Conservation (phyloP, 1,140 invertebrate genomes). For the Drosophila insularis region DNA sequence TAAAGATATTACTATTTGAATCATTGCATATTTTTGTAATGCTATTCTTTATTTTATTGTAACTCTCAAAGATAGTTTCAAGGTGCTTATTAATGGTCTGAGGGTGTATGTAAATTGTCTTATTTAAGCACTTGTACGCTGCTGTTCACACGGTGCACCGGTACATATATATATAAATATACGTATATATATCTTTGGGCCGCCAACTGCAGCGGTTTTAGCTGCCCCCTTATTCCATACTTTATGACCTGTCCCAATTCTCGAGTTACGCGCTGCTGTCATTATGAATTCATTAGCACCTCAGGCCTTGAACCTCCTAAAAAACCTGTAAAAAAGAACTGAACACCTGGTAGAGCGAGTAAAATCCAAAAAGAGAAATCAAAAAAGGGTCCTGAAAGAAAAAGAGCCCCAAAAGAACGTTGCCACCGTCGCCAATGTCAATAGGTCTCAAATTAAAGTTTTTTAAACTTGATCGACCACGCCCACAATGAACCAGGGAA, state of each 20-base stretch:
- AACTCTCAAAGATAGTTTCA: too few species aligned
- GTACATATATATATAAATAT: constrained; percentile 10
- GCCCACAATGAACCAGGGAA: too few species aligned
- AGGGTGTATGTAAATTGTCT: too few species aligned
- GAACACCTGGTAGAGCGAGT: constrained; percentile 12
- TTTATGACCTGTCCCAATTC: constrained; percentile 64
- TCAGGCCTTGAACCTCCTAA: constrained; percentile 39
- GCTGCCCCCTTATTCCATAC: constrained; percentile 44
- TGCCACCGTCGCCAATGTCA: constrained; percentile 50
- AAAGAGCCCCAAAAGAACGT: constrained; percentile 29
- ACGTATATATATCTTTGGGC: constrained; percentile 10
- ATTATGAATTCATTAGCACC: constrained; percentile 72
- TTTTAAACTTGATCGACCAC: constrained; percentile 11
- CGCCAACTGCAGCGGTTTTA: neutral
- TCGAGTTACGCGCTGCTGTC: constrained; percentile 36
- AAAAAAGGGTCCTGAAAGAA: neutral
- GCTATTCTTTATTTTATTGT: too few species aligned
- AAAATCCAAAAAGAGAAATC: constrained; percentile 5
- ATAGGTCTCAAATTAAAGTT: constrained; percentile 57
- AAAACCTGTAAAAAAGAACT: constrained; percentile 5
- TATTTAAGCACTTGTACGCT: too few species aligned
- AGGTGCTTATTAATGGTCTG: too few species aligned
- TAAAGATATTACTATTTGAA: too few species aligned
- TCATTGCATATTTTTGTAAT: too few species aligned
- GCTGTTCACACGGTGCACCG: too few species aligned